Base-by-base conservation (phyloP, 2,888 invertebrate genomes). In the Drosophila diplacantha region DNA sequence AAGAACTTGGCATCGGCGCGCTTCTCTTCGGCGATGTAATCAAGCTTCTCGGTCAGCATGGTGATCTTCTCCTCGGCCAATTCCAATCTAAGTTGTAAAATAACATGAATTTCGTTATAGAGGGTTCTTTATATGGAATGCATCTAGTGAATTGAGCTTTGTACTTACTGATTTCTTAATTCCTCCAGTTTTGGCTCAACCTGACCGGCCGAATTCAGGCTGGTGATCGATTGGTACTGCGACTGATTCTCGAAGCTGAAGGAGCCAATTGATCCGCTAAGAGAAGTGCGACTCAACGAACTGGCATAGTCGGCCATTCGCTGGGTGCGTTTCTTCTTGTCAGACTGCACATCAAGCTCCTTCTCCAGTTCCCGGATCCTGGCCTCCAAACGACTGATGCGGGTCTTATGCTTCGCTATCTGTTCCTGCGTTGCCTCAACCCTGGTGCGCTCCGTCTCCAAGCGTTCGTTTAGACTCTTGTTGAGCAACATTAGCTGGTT, bases 331-430 rank as follows among this genome's bases (percentile, higher is more conserved):
- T 81, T 87, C 70, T 85, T 87, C 43, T 85, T 85, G 31, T 87
- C 87, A 3, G 57, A 66, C 63, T 85, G 85, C 12, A 60, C 44
- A 26, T 85, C 87, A 3, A 85, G 66, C 14, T 87, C 85, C 58
- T 80, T 85, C 60, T 87, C 86, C 22, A 87, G 56, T 1, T 88
- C 87, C 37, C 87, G 85, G 20, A 86, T 67, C 67, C 84, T 87
- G 1, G 73, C 75, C 43, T 88, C 88, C 31, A 86, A 31, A 3
- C 87, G 85, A n/a, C 73, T 61, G 32, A 85, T 83, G 57, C 86
- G 85, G 3, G 79, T 68, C 69, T 86, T 87, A 5, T 87, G 81
- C 37, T 87, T 87, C 1, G 75, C 53, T 0, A 82, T 54, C 51
- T 79, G 81, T 9, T 88, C 88, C 3, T 65, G 60, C 1, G 85